A percentile compares a stretch with the other conserved stretches of the same genome.
Evolutionary conservation across 2,113 vertebrate genomes (phyloP).

Genomic region (Rhodinocichla rosea): DNA sequence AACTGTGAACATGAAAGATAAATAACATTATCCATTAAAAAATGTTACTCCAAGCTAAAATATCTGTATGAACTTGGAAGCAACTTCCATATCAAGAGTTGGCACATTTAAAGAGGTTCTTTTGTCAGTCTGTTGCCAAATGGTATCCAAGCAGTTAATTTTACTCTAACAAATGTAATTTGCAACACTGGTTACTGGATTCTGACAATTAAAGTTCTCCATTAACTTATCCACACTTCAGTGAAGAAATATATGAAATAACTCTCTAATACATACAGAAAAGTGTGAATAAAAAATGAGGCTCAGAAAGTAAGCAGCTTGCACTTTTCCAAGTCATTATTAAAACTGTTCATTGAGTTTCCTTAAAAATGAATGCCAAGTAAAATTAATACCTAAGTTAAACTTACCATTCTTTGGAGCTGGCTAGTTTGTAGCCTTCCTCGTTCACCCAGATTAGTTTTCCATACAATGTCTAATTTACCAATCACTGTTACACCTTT

Average conservation of each 20-base stretch:
- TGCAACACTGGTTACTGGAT: neutral
- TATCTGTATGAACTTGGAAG: neutral
- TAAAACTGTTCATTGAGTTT: neutral
- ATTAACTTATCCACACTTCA: neutral
- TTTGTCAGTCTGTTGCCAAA: neutral
- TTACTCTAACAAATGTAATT: neutral
- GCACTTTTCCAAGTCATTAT: neutral
- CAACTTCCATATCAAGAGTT: neutral
- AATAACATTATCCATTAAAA: neutral
- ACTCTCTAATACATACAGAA: neutral
- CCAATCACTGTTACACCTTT: conserved; percentile 98
- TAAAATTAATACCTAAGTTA: neutral
- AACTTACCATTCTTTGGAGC: conserved; percentile 93
- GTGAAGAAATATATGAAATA: neutral
- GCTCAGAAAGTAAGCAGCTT: neutral
- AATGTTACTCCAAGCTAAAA: neutral
- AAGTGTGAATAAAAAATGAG: neutral
- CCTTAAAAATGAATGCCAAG: neutral
- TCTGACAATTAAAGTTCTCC: neutral
- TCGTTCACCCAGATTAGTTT: conserved; percentile 95
- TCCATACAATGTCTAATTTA: conserved; percentile 99
- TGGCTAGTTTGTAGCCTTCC: conserved; percentile 97
- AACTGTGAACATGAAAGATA: neutral
- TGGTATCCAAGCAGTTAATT: neutral
- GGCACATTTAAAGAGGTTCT: neutral